Conservation (phyloP, 2,113 vertebrate species). For the Notothenia coriiceps region DNA sequence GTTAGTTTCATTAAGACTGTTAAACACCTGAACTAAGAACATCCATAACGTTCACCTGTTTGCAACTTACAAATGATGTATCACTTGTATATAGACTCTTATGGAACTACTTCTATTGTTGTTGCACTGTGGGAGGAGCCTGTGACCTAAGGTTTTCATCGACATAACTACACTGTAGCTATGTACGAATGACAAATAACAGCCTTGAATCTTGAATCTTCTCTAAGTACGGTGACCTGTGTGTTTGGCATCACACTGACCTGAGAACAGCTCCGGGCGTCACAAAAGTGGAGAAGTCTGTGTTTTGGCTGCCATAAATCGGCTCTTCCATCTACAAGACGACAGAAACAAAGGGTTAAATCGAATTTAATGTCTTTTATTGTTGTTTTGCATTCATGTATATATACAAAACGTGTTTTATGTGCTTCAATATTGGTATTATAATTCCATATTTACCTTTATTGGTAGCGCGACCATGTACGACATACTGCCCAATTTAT, state of each 20-base stretch:
- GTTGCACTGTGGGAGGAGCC: no score
- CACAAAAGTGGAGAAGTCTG: slow-evolving; percentile 86
- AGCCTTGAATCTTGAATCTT: no score
- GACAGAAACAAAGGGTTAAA: neutral
- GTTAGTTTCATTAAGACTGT: no score
- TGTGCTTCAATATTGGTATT: neutral
- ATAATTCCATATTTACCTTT: slow-evolving; percentile 69
- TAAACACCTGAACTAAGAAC: no score
- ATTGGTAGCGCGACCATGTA: slow-evolving; percentile 80
- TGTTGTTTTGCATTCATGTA: neutral
- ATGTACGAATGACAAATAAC: no score
- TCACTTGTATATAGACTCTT: no score
- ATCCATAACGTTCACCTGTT: no score
- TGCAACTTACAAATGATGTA: no score
- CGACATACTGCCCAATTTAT: slow-evolving; percentile 73
- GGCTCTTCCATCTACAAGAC: slow-evolving; percentile 83
- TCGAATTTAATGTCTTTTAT: neutral
- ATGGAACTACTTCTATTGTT: no score
- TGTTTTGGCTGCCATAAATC: slow-evolving; percentile 81
- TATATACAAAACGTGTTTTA: neutral
- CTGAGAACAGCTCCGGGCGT: slow-evolving; percentile 86
- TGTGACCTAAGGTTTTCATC: no score
- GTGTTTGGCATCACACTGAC: slow-evolving; percentile 60
- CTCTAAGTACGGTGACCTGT: no score
- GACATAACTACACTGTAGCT: no score